A percentile compares a stretch with the other conserved stretches of the same genome.
Evolutionary conservation across 2,113 vertebrate species (phyloP).

Genomic region (Tragulus kanchil): DNA sequence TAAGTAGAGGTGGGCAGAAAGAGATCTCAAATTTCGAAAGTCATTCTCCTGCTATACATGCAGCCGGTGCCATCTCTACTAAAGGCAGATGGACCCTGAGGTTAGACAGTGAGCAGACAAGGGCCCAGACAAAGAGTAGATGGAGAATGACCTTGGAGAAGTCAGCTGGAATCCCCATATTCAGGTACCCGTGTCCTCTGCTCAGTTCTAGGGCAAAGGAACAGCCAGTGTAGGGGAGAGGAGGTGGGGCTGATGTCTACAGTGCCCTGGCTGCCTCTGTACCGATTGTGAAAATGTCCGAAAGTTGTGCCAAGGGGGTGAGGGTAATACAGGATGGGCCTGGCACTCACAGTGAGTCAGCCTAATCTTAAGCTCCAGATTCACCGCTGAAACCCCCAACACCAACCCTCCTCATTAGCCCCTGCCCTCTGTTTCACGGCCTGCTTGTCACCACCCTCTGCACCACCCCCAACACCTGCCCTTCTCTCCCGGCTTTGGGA

Average conservation of each 20-base stretch:
- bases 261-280: constrained; percentile 42
- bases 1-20: neutral
- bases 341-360: constrained; percentile 9
- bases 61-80: neutral
- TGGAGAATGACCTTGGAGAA: neutral
- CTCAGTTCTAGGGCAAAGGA: constrained; percentile 49
- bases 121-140: neutral
- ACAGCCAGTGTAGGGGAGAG: neutral
- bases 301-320: constrained; percentile 48
- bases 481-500: neutral
- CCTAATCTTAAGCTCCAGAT: neutral
- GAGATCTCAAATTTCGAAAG: constrained; percentile 5
- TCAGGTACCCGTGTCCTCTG: neutral
- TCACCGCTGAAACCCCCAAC: neutral
- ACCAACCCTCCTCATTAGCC: neutral
- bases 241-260: constrained; percentile 4
- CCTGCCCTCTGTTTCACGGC: neutral
- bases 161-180: neutral
- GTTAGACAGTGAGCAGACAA: neutral
- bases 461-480: neutral
- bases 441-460: neutral
- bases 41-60: neutral
- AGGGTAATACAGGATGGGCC: constrained; percentile 22
- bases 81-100: neutral
- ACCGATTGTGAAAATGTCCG: constrained; percentile 58